Conservation (phyloP, 2,888 invertebrate genomes). For the Automeris io region DNA sequence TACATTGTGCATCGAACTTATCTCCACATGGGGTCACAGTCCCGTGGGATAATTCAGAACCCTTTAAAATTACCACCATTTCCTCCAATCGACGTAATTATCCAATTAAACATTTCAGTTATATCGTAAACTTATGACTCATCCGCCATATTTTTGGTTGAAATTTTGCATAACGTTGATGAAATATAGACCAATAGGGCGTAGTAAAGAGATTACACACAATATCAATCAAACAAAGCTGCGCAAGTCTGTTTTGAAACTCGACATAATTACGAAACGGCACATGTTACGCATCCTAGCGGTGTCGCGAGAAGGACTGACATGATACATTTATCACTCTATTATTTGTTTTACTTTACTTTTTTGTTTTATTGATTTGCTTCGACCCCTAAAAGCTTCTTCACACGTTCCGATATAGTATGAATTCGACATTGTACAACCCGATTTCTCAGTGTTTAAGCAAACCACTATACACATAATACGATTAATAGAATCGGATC, state of each 20-base stretch:
- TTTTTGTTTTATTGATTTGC: too few relatives aligned
- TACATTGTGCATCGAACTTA: constrained; percentile 53
- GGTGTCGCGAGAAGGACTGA: constrained; percentile 18
- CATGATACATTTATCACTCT: constrained; percentile 12
- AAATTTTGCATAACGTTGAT: constrained; percentile 4
- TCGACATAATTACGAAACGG: constrained; percentile 54
- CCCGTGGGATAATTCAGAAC: constrained; percentile 67
- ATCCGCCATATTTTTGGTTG: not conserved
- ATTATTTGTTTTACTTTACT: not conserved
- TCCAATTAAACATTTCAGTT: constrained; percentile 5
- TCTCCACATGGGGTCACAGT: constrained; percentile 65
- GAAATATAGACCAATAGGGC: constrained; percentile 38
- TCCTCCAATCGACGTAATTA: constrained; percentile 14
- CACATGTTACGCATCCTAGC: constrained; percentile 49
- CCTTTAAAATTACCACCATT: constrained; percentile 37
- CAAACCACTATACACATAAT: too few relatives aligned
- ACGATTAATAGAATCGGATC: too few relatives aligned
- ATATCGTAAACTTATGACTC: too few relatives aligned
- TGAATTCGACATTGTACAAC: too few relatives aligned
- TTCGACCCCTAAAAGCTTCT: too few relatives aligned
- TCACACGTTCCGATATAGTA: too few relatives aligned
- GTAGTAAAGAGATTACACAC: constrained; percentile 62
- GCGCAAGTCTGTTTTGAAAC: constrained; percentile 56
- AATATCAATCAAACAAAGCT: constrained; percentile 67
- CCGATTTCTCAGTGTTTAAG: too few relatives aligned